Evolutionary conservation across 2,888 invertebrate species (phyloP), one percentile per base, ranked within the genome.

Genomic region (Lasius platythorax): DNA sequence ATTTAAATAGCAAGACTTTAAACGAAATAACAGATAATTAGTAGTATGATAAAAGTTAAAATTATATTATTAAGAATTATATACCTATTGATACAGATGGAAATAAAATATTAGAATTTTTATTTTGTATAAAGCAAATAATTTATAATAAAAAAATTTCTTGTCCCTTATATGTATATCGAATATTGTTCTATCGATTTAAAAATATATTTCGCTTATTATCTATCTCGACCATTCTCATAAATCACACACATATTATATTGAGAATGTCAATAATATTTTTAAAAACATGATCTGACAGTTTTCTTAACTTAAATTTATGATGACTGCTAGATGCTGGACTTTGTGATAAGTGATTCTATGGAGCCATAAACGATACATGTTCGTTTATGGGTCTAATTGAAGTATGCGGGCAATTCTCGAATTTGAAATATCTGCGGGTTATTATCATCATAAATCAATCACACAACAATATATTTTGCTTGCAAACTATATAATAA

Each of bases 321-420:
- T 61, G 18, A 18, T 0, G n/a, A 50, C 6, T 30, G 18, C 11
- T 79, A 30, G 5, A 67, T 40, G 12, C 11, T 33, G 8, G 30
- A 58, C 6, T 68, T 11, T 18, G n/a, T 40, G 18, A 70, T 53
- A 9, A 70, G 18, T 23, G 5, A 58, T 23, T 68, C 58, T 12
- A 58, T 6, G 9, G 23, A 23, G 9, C 1, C 37, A 23, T 12
- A 79, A 79, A 46, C 18, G 28, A 37, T 46, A 8, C 23, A 70
- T 15, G 9, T 61, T 30, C 46, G 33, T 61, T 78, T 56, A 78
- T 11, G 12, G 6, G 6, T 61, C 12, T 37, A 72, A 79, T 37
- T 61, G 61, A 28, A 63, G 23, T 61, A 79, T 79, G 72, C 79
- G 79, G 79, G 79, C 28, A 23, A 5, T 72, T 3, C 18, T 79